Evolutionary conservation across 2,797 vertebrate species (phyloP), one percentile per base, ranked within the genome.

Genomic region (Scleropages formosus): DNA sequence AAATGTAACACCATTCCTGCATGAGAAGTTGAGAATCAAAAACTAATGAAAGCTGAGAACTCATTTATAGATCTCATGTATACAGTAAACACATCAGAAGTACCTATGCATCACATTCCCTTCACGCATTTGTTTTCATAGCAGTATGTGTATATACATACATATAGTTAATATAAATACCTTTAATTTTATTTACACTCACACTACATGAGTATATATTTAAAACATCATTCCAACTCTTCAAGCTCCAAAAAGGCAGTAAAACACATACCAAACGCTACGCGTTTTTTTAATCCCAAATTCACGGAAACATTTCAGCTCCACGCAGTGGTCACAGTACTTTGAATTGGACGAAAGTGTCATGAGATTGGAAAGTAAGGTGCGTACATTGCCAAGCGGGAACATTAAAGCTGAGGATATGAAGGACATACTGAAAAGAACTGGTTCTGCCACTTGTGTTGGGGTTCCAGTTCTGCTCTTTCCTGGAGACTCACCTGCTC

Each of bases 251-350:
- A 49, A 4, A 1, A 49, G 26, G 67, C 67, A 49, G 51, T 49
- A 49, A 69, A 24, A 69, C 8, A 68, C n/a, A 13, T 26, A 44
- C n/a, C 18, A n/a, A n/a, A n/a, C n/a, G n/a, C n/a, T n/a, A n/a
- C 6, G 31, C 63, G 65, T 65, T 65, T 65, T 16, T 18, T 31
- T 44, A 65, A 65, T 27, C 62, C n/a, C n/a, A n/a, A n/a, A n/a
- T n/a, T n/a, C n/a, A n/a, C n/a, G n/a, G n/a, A n/a, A n/a, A n/a
- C n/a, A n/a, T n/a, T n/a, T n/a, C n/a, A n/a, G n/a, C n/a, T n/a
- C n/a, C n/a, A n/a, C n/a, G 6, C 31, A 39, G 31, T 31, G 39
- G 31, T 39, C 2, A 2, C 31, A 6, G 31, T 6, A 39, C 2
- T 2, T 39, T 39, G 6, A 6, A 2, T 31, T 6, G 31, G 31